A percentile compares a stretch with the other conserved stretches of the same genome.
Evolutionary conservation across 2,888 invertebrate genomes (phyloP).

Genomic region (Ochropacha duplaris): DNA sequence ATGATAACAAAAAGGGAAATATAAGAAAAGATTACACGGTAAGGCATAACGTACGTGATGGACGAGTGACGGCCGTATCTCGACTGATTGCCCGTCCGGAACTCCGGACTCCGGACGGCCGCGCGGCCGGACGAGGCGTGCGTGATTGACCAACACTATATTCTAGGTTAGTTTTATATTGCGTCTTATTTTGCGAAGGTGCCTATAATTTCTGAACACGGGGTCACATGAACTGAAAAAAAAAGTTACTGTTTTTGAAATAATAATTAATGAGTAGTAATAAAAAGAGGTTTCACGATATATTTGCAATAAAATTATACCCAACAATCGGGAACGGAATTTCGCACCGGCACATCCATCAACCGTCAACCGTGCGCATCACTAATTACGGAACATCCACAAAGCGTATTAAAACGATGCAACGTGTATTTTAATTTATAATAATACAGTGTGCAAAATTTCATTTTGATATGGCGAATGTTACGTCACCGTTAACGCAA

Average conservation of each 20-base stretch:
- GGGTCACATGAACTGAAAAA: too few species aligned
- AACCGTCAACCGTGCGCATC: constrained; percentile 51
- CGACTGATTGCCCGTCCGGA: constrained; percentile 61
- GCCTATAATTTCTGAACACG: too few species aligned
- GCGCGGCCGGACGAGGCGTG: constrained; percentile 29
- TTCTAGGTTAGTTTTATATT: constrained; percentile 6
- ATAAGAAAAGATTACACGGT: constrained; percentile 45
- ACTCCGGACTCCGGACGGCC: constrained; percentile 15
- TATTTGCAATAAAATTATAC: not conserved
- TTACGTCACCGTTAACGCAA: constrained; percentile 18
- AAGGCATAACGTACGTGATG: constrained; percentile 28
- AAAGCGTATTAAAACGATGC: constrained; percentile 67
- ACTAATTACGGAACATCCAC: constrained; percentile 64
- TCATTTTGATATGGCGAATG: constrained; percentile 12
- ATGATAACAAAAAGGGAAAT: constrained; percentile 21
- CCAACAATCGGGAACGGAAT: not conserved
- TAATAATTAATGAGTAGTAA: not conserved
- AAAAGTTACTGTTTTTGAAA: too few species aligned
- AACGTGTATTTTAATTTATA: constrained; percentile 74
- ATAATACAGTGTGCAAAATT: constrained; percentile 63
- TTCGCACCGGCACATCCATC: constrained; percentile 46
- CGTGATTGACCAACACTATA: constrained; percentile 24
- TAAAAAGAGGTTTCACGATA: not conserved
- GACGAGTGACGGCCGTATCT: constrained; percentile 26
- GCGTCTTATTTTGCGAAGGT: not conserved